Percentiles rank a stretch among this genome's conserved stretches.
Evolutionary conservation across 2,797 vertebrate species (phyloP).

Genomic region (Peromyscus melanophrys): DNA sequence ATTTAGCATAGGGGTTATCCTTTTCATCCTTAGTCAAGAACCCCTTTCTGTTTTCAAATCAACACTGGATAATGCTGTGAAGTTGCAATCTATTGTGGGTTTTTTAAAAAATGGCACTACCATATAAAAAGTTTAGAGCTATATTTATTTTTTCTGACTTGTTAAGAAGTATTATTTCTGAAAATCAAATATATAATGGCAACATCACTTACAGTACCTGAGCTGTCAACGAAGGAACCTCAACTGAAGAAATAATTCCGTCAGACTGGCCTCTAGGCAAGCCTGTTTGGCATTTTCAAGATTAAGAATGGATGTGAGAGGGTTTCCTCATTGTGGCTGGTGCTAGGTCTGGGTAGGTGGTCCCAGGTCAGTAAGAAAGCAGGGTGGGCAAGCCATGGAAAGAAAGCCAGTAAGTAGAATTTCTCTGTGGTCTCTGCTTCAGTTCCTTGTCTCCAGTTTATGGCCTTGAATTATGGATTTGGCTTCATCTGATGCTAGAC

Average conservation of each 20-base stretch:
- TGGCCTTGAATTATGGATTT: neutral
- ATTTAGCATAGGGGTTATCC: too few relatives aligned
- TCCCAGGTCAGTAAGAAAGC: too few relatives aligned
- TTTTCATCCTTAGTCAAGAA: neutral
- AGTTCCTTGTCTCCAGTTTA: too few relatives aligned
- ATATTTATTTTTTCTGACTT: neutral
- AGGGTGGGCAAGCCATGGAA: neutral
- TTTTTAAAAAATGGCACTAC: neutral
- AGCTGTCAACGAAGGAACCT: neutral
- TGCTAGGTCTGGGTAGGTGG: neutral
- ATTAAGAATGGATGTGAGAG: too few relatives aligned
- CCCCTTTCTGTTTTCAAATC: neutral
- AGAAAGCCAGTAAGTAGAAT: neutral
- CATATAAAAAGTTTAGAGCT: neutral
- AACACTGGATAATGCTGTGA: neutral
- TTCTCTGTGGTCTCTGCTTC: neutral
- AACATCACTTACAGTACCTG: neutral
- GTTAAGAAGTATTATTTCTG: neutral
- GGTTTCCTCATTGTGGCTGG: neutral
- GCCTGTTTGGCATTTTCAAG: neutral
- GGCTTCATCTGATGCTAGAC: neutral
- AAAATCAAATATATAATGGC: neutral
- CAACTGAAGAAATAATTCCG: neutral
- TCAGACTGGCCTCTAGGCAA: too few relatives aligned
- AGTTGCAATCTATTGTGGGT: neutral